Percentiles rank a stretch among this genome's conserved stretches.
phyloP scores from a whole-genome alignment of 2,888 invertebrate genomes.

The Drosophila mayaguana region DNA sequence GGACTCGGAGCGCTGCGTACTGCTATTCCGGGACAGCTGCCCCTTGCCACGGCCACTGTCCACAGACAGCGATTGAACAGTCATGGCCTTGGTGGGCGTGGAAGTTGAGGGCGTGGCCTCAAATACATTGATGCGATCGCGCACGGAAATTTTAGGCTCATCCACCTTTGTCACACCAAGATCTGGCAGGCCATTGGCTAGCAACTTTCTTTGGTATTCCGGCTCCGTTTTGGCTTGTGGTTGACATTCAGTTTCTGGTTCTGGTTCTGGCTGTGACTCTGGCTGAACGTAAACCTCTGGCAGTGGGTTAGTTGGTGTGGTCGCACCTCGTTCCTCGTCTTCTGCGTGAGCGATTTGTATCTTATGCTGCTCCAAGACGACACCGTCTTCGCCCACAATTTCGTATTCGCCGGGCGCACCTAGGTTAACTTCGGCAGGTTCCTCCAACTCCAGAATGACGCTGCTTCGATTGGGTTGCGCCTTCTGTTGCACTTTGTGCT shows the following conservation, averaged over 20 bases:
- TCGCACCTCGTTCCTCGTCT: conserved; percentile 51
- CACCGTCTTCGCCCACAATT: conserved; percentile 53
- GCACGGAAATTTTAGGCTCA: conserved; percentile 81
- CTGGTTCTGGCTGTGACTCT: conserved; percentile 52
- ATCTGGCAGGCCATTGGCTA: conserved; percentile 73
- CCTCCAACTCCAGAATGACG: conserved; percentile 53
- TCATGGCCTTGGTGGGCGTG: conserved; percentile 40
- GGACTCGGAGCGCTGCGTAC: conserved; percentile 85
- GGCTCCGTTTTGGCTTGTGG: conserved; percentile 8
- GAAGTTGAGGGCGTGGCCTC: conserved; percentile 69
- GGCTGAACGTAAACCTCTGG: conserved; percentile 64
- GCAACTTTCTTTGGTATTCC: conserved; percentile 35
- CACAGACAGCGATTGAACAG: conserved; percentile 76
- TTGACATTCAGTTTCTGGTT: conserved; percentile 48
- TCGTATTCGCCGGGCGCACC: conserved; percentile 62
- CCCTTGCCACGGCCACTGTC: conserved; percentile 77
- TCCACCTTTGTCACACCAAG: conserved; percentile 67
- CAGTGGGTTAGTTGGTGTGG: conserved; percentile 76
- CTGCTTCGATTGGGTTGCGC: conserved; percentile 48
- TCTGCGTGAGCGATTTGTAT: conserved; percentile 22
- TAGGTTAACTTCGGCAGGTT: conserved; percentile 33
- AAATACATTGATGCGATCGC: conserved; percentile 83
- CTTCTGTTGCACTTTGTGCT: conserved; percentile 67
- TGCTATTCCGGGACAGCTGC: conserved; percentile 82
- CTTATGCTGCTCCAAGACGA: conserved; percentile 39